Conservation (phyloP, 2,888 invertebrate species). For the Himalopsyche tibetana region DNA sequence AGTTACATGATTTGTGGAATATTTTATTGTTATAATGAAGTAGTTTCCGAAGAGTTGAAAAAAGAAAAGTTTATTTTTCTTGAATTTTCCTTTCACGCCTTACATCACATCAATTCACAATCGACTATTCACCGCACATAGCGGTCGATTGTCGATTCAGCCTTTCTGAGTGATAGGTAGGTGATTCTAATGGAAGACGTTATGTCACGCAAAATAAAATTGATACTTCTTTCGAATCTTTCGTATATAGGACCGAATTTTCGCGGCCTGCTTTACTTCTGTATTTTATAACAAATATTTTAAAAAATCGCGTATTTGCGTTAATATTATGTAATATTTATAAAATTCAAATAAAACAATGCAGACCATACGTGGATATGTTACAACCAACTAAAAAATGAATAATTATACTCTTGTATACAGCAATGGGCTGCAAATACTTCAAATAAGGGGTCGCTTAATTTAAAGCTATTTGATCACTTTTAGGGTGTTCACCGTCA, state of each 20-base stretch:
- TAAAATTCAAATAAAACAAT: too few relatives aligned
- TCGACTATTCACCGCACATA: slow-evolving; percentile 62
- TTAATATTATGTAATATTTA: too few relatives aligned
- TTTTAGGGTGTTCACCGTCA: too few relatives aligned
- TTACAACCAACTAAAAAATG: too few relatives aligned
- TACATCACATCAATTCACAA: slow-evolving; percentile 65
- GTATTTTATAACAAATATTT: too few relatives aligned
- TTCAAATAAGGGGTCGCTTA: too few relatives aligned
- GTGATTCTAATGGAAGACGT: slow-evolving; percentile 25
- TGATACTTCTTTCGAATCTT: slow-evolving; percentile 12
- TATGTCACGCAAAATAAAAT: neutral
- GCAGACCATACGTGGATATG: too few relatives aligned
- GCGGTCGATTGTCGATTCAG: slow-evolving; percentile 64
- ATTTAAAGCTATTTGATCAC: too few relatives aligned
- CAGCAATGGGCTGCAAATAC: too few relatives aligned
- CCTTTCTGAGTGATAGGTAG: slow-evolving; percentile 41
- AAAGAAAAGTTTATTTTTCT: neutral
- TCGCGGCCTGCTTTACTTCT: too few relatives aligned
- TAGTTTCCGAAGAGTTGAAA: neutral
- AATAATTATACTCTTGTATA: too few relatives aligned
- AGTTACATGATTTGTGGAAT: neutral
- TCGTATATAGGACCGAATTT: neutral
- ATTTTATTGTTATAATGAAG: slow-evolving; percentile 18
- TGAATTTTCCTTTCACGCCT: slow-evolving; percentile 56
- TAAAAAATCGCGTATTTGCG: too few relatives aligned